Evolutionary conservation across 1,140 invertebrate genomes (phyloP).

Genomic region (Sycophaga agraensis): DNA sequence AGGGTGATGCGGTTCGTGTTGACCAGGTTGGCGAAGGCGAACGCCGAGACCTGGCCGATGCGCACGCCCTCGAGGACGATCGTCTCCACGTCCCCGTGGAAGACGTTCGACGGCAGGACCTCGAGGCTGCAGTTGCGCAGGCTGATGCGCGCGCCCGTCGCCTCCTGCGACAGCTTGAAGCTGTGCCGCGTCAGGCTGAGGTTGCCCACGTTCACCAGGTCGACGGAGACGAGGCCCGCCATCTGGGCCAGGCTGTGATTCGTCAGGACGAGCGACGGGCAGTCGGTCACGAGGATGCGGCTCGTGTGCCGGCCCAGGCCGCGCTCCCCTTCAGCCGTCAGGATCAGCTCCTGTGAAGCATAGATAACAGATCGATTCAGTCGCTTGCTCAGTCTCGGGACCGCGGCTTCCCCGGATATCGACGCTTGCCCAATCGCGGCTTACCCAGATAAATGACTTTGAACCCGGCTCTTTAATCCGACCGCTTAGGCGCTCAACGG

Average conservation of each 20-base stretch:
- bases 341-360: slow-evolving; percentile 59
- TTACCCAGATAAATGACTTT: slow-evolving; percentile 6
- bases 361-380: slow-evolving; percentile 27
- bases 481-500: no score
- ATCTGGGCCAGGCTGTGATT: slow-evolving; percentile 58
- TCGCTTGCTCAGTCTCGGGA: no score
- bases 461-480: background rate
- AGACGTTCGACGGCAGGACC: slow-evolving; percentile 66
- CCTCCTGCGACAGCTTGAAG: slow-evolving; percentile 45
- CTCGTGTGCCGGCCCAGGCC: slow-evolving; percentile 58
- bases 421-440: background rate
- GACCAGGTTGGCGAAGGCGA: slow-evolving; percentile 71
- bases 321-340: slow-evolving; percentile 61
- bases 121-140: slow-evolving; percentile 57
- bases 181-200: slow-evolving; percentile 52
- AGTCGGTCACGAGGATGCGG: slow-evolving; percentile 59
- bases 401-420: background rate
- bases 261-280: slow-evolving; percentile 56
- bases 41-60: slow-evolving; percentile 66
- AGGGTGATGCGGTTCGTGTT: slow-evolving; percentile 53
- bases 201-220: slow-evolving; percentile 55
- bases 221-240: slow-evolving; percentile 54
- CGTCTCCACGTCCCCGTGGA: slow-evolving; percentile 70
- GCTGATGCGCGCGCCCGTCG: slow-evolving; percentile 41
- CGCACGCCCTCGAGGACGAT: slow-evolving; percentile 65